A percentile compares a stretch with the other conserved stretches of the same genome.
Evolutionary conservation across 1,140 invertebrate species (phyloP).

Genomic region (Schlechtendalia chinensis): DNA sequence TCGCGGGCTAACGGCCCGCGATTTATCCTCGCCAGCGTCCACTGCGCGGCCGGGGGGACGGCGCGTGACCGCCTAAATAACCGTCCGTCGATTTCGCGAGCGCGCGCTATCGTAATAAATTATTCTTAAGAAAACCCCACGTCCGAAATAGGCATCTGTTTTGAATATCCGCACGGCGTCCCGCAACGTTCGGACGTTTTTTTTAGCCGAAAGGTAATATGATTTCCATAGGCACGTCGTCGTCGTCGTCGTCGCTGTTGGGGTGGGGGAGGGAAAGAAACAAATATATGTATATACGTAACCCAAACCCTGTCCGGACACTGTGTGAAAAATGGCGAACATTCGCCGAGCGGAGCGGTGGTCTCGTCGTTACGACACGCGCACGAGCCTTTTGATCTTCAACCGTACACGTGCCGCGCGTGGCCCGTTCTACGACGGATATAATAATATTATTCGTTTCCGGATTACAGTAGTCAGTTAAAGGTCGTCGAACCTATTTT

Average conservation of each 20-base stretch:
- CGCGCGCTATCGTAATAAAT: conserved; percentile 11
- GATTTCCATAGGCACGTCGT: neutral
- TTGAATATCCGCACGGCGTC: neutral
- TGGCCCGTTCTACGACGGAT: neutral
- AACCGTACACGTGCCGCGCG: neutral
- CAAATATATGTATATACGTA: neutral
- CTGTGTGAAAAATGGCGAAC: neutral
- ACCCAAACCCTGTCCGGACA: neutral
- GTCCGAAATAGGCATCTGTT: conserved; percentile 9
- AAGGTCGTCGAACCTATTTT: conserved; percentile 5
- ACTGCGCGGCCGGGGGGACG: neutral
- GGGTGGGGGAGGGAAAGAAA: no score
- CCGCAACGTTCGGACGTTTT: neutral
- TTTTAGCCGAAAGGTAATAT: neutral
- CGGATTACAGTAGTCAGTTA: neutral
- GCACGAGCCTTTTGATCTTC: conserved; percentile 3
- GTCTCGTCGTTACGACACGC: no score
- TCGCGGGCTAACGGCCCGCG: conserved; percentile 15
- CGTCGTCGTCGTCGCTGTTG: no score
- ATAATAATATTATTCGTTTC: neutral
- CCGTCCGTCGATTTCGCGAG: conserved; percentile 4
- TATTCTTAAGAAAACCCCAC: conserved; percentile 18
- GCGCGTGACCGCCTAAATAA: conserved; percentile 21
- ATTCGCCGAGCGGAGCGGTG: no score
- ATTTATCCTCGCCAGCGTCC: conserved; percentile 14